These are phyloP conservation scores for Acinonyx jubatus DNA, from an alignment of 2,113 vertebrate species.

Conservation along the genomic window DNA sequence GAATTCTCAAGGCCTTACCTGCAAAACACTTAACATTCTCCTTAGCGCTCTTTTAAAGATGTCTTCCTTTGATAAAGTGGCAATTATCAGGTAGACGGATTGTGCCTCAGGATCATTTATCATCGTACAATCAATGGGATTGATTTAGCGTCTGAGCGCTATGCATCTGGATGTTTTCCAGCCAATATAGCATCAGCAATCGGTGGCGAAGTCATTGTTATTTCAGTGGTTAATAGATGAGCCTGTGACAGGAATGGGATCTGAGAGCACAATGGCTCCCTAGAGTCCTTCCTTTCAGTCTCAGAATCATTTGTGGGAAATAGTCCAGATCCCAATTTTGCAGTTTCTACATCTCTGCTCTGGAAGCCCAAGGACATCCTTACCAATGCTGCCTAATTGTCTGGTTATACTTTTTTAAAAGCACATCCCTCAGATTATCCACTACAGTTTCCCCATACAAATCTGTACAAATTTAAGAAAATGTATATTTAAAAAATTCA, in stretches of 20 bases:
- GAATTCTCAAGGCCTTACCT: background rate
- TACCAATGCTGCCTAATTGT: background rate
- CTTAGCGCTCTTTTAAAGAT: slow-evolving; percentile 52
- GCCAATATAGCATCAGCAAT: background rate
- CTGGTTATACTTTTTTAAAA: background rate
- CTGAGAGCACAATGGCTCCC: background rate
- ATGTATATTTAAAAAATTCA: background rate
- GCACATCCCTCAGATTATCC: background rate
- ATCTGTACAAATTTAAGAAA: background rate
- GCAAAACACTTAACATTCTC: background rate
- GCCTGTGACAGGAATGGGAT: background rate
- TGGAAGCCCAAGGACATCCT: background rate
- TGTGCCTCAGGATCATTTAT: background rate
- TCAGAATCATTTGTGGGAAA: background rate
- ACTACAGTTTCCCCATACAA: background rate
- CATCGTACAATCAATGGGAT: slow-evolving; percentile 51
- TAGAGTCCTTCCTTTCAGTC: background rate
- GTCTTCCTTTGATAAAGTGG: slow-evolving; percentile 24
- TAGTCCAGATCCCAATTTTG: background rate
- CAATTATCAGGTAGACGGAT: background rate
- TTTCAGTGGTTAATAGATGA: background rate
- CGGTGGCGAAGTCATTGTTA: background rate
- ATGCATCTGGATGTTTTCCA: background rate
- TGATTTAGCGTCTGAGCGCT: slow-evolving; percentile 54
- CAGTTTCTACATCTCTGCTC: background rate